These are phyloP conservation scores for Trinectes maculatus DNA, from an alignment of 2,113 vertebrate genomes.

Conservation along the genomic window DNA sequence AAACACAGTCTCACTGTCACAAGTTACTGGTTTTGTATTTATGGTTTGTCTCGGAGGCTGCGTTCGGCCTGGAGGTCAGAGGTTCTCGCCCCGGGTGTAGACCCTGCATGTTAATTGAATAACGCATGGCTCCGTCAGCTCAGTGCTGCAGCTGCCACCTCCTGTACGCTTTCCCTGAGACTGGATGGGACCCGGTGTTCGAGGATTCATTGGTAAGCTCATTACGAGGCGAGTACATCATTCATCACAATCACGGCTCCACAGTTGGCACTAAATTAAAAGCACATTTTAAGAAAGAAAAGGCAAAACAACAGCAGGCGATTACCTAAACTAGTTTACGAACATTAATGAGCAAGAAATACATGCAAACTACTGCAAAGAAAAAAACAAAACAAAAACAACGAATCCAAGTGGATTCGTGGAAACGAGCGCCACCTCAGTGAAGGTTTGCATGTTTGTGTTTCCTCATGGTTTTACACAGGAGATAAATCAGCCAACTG, in stretches of 20 bases:
- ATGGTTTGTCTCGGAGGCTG: too few species aligned
- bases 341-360: background rate
- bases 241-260: conserved; percentile 40
- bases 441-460: background rate
- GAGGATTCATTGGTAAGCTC: conserved; percentile 36
- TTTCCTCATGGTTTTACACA: conserved; percentile 9
- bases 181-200: too few species aligned
- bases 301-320: conserved; percentile 3
- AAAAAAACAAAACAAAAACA: background rate
- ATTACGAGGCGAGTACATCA: conserved; percentile 33
- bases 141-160: conserved; percentile 18
- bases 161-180: too few species aligned
- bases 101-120: conserved; percentile 14
- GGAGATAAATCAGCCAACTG: conserved; percentile 32
- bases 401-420: background rate
- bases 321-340: background rate
- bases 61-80: too few species aligned
- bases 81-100: background rate
- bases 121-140: conserved; percentile 12
- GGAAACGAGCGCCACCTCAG: background rate
- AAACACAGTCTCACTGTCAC: too few species aligned
- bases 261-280: conserved; percentile 23
- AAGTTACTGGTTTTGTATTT: too few species aligned
- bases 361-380: background rate
- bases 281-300: conserved; percentile 24